phyloP scores from a whole-genome alignment of 2,888 invertebrate genomes.

The Rhagium mordax region DNA sequence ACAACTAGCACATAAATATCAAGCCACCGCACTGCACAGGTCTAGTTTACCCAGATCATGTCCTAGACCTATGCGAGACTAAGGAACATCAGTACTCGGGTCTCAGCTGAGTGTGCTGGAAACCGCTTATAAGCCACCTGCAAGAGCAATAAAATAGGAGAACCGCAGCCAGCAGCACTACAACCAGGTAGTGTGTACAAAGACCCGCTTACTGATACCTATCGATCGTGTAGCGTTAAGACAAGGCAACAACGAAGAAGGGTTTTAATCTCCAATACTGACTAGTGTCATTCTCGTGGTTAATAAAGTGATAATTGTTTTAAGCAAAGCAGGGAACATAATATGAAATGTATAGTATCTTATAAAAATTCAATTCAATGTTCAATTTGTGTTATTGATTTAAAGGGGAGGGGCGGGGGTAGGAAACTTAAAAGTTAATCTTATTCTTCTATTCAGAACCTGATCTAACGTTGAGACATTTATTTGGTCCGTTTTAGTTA shows the following conservation, averaged over 20 bases:
- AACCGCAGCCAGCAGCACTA: not conserved
- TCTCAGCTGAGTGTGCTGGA: not conserved
- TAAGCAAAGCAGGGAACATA: too few species aligned
- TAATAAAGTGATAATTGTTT: too few species aligned
- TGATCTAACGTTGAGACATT: too few species aligned
- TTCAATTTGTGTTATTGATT: too few species aligned
- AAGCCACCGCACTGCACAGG: not conserved
- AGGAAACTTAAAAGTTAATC: too few species aligned
- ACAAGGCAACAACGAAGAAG: not conserved
- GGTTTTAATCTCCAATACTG: not conserved
- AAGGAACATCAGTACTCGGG: not conserved
- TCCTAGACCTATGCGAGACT: not conserved
- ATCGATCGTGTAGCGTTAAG: not conserved
- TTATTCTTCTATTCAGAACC: too few species aligned
- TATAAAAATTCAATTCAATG: too few species aligned
- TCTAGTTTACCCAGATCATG: not conserved
- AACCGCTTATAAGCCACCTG: slow-evolving; percentile 39
- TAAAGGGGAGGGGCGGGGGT: too few species aligned
- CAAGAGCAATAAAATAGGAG: slow-evolving; percentile 37
- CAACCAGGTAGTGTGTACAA: not conserved
- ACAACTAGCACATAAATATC: not conserved
- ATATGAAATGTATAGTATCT: too few species aligned
- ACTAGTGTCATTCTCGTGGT: not conserved
- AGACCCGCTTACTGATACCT: not conserved
- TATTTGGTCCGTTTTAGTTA: too few species aligned